Conservation (phyloP, 2,888 invertebrate species). For the Ptychoptera contaminata region DNA sequence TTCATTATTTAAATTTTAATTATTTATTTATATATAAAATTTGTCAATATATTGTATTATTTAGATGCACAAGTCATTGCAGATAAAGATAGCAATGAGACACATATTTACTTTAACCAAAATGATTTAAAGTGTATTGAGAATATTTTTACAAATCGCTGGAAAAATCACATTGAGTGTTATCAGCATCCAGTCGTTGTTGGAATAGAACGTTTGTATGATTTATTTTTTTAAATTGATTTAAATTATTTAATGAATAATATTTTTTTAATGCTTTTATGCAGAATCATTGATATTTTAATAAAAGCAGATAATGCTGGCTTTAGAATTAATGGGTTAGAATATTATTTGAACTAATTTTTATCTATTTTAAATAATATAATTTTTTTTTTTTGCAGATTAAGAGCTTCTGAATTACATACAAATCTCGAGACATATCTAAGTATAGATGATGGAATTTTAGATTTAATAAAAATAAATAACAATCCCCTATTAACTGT, state of each 20-base stretch:
- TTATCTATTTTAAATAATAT: too few relatives aligned
- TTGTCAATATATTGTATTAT: too few relatives aligned
- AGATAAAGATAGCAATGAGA: constrained; percentile 13
- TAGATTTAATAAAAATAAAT: too few relatives aligned
- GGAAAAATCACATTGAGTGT: constrained; percentile 30
- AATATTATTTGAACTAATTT: too few relatives aligned
- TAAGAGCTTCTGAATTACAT: too few relatives aligned
- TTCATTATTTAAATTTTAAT: neutral
- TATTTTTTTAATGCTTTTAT: neutral
- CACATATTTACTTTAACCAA: constrained; percentile 31
- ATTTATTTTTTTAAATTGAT: neutral
- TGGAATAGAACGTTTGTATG: neutral
- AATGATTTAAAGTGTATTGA: constrained; percentile 31
- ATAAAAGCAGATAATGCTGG: too few relatives aligned
- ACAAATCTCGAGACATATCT: too few relatives aligned
- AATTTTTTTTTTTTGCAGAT: too few relatives aligned
- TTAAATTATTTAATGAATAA: neutral
- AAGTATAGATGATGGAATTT: too few relatives aligned
- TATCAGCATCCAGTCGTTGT: constrained; percentile 31
- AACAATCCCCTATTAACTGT: too few relatives aligned
- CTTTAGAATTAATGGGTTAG: too few relatives aligned
- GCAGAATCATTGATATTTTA: neutral
- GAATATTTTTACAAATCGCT: constrained; percentile 33
- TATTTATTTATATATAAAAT: constrained; percentile 4
- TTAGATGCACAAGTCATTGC: constrained; percentile 16